Conservation (phyloP, 1,140 invertebrate genomes). For the Phthorimaea operculella region DNA sequence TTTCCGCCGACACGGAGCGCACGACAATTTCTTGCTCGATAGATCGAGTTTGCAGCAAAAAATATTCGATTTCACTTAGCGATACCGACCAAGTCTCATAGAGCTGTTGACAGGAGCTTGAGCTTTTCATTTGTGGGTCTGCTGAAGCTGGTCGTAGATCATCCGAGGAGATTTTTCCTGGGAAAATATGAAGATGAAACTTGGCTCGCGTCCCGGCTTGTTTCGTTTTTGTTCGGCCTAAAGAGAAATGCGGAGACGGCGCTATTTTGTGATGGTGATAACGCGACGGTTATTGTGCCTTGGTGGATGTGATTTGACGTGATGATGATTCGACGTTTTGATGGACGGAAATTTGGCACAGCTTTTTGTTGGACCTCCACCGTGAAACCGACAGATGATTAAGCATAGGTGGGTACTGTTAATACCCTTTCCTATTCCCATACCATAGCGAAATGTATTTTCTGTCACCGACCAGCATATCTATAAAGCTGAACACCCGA, state of each 20-base stretch:
- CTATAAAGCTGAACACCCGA: too few relatives aligned
- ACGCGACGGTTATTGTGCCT: not conserved
- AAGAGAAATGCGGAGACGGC: conserved; percentile 17
- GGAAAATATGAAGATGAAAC: conserved; percentile 34
- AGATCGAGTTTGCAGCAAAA: conserved; percentile 17
- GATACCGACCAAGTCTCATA: conserved; percentile 8
- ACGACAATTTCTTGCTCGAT: not conserved
- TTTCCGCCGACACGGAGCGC: not conserved
- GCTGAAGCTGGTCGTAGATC: conserved; percentile 15
- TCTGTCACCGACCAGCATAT: too few relatives aligned
- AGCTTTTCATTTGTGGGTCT: not conserved
- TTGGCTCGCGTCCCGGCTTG: conserved; percentile 18
- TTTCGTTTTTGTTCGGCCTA: conserved; percentile 29
- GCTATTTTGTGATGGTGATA: conserved; percentile 9
- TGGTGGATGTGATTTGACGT: conserved; percentile 12
- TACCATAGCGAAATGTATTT: too few relatives aligned
- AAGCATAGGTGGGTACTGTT: too few relatives aligned
- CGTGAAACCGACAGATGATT: too few relatives aligned
- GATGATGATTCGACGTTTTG: conserved; percentile 10
- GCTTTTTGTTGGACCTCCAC: too few relatives aligned
- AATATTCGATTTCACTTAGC: conserved; percentile 32
- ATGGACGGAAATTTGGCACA: too few relatives aligned
- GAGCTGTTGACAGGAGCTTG: conserved; percentile 1
- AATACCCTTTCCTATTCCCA: too few relatives aligned
- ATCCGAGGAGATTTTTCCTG: conserved; percentile 20